Conservation (phyloP, 2,888 invertebrate genomes). For the Lacanobia wlatinum region DNA sequence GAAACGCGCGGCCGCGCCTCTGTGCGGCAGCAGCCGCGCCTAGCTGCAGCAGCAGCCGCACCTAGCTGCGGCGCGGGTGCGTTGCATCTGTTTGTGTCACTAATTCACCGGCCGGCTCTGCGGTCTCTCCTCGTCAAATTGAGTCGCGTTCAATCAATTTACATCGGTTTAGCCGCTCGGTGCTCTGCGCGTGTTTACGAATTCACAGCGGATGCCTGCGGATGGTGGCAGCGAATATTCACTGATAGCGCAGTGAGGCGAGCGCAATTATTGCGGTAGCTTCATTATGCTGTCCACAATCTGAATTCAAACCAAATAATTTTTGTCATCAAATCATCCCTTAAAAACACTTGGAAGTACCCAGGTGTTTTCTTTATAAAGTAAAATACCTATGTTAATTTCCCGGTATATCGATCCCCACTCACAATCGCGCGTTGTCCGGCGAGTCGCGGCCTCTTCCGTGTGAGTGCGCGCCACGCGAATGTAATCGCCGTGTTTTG, state of each 20-base stretch:
- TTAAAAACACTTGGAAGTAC: background rate
- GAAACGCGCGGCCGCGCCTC: no score
- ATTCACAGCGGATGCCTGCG: conserved; percentile 22
- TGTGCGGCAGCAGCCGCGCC: background rate
- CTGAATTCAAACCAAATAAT: background rate
- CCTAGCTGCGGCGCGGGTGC: background rate
- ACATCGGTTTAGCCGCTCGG: conserved; percentile 14
- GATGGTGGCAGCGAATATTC: conserved; percentile 4
- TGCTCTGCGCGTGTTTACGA: conserved; percentile 11
- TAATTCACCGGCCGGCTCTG: background rate
- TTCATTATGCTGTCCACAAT: conserved; percentile 3
- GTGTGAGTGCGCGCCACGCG: conserved; percentile 9
- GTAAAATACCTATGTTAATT: background rate
- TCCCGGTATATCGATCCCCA: background rate
- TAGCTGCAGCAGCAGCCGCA: background rate
- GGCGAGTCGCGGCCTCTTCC: conserved; percentile 9
- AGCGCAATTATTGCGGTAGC: background rate
- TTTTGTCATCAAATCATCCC: background rate
- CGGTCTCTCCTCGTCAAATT: conserved; percentile 37
- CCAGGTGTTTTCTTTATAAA: background rate
- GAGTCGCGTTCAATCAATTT: conserved; percentile 38
- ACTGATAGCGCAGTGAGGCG: conserved; percentile 1
- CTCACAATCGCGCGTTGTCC: background rate
- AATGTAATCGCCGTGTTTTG: conserved; percentile 17
- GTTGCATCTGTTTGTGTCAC: conserved; percentile 5